These are phyloP conservation scores for Vulpes vulpes DNA, from an alignment of 2,113 vertebrate genomes.

Conservation along the genomic window DNA sequence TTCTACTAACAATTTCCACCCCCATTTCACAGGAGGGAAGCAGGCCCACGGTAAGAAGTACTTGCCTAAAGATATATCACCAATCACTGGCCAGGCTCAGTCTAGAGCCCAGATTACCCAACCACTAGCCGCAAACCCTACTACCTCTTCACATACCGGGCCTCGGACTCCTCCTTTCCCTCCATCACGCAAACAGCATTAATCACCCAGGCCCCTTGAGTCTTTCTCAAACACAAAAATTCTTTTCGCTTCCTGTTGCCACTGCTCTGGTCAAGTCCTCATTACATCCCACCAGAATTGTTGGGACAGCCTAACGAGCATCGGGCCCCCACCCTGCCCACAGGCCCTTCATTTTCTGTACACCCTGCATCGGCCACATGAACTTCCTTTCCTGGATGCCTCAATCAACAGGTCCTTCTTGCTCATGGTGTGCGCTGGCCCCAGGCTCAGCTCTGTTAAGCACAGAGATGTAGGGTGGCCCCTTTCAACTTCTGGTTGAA, in stretches of 20 bases:
- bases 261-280: background rate
- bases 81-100: background rate
- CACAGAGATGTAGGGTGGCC: background rate
- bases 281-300: background rate
- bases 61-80: background rate
- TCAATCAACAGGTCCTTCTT: background rate
- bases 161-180: background rate
- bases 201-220: background rate
- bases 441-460: background rate
- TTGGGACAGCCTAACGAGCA: background rate
- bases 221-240: conserved; percentile 27
- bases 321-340: background rate
- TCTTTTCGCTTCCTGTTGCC: background rate
- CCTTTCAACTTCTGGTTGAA: background rate
- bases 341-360: background rate
- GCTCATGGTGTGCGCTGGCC: background rate
- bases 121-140: background rate
- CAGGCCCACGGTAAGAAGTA: background rate
- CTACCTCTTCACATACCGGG: background rate
- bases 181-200: background rate
- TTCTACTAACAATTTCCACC: background rate
- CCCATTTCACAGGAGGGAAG: background rate
- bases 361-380: background rate
- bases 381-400: background rate
- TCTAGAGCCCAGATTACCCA: background rate